These are phyloP conservation scores for Bovichtus variegatus DNA, from an alignment of 2,797 vertebrate genomes.

Conservation along the genomic window DNA sequence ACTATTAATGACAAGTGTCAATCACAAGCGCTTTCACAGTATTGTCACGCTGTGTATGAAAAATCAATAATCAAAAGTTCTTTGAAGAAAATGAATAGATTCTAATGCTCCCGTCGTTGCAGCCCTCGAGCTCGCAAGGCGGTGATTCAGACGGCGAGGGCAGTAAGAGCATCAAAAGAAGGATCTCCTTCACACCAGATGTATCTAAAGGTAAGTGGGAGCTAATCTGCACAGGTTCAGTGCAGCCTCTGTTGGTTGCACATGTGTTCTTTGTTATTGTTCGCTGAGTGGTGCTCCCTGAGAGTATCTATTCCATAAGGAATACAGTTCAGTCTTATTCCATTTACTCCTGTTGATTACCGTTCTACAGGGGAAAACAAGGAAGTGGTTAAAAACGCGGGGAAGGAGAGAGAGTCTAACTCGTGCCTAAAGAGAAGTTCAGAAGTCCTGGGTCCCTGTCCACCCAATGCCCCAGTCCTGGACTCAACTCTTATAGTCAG, in stretches of 20 bases:
- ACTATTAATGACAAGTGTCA: too few relatives aligned
- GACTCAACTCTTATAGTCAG: conserved; percentile 85
- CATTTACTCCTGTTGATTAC: conserved; percentile 68
- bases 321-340: conserved; percentile 60
- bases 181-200: conserved; percentile 94
- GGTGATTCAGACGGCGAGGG: conserved; percentile 89
- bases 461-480: conserved; percentile 80
- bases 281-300: conserved; percentile 28
- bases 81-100: not conserved
- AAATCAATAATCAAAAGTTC: too few relatives aligned
- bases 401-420: conserved; percentile 83
- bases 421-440: conserved; percentile 88
- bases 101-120: conserved; percentile 58
- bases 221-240: not conserved
- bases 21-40: too few relatives aligned
- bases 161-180: conserved; percentile 88
- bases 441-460: conserved; percentile 85
- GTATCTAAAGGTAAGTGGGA: conserved; percentile 88
- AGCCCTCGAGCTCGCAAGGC: conserved; percentile 84
- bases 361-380: conserved; percentile 77
- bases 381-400: conserved; percentile 83
- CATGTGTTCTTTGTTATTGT: conserved; percentile 59
- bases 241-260: not conserved
- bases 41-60: too few relatives aligned
- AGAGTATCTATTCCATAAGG: conserved; percentile 37